Conservation (phyloP, 2,797 vertebrate genomes). For the Chrysocyon brachyurus region DNA sequence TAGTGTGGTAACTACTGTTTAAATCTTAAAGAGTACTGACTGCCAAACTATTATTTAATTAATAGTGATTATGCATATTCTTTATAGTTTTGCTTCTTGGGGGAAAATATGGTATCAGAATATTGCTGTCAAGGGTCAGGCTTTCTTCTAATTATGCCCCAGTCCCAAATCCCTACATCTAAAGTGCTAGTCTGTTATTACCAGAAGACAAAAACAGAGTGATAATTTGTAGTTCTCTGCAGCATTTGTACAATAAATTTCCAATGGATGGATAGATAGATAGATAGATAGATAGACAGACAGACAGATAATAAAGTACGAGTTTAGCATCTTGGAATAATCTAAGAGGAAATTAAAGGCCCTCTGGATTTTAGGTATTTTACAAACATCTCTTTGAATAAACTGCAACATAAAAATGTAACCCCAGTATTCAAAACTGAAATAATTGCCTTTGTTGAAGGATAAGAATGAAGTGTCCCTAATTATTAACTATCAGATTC, state of each 20-base stretch:
- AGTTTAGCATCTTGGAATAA: conserved; percentile 31
- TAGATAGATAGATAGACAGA: background rate
- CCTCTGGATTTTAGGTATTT: conserved; percentile 44
- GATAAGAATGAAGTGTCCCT: background rate
- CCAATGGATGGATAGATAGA: background rate
- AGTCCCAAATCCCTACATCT: background rate
- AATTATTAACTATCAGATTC: background rate
- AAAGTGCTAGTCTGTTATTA: background rate
- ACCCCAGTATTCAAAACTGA: background rate
- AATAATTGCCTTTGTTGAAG: conserved; percentile 54
- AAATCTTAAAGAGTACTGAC: conserved; percentile 20
- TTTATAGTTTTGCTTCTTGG: conserved; percentile 55
- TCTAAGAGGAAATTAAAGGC: background rate
- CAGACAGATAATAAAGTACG: background rate
- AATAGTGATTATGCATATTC: background rate
- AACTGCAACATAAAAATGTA: background rate
- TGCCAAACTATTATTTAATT: conserved; percentile 1
- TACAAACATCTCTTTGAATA: conserved; percentile 7
- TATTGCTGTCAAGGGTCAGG: background rate
- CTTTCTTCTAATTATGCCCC: background rate
- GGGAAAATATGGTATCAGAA: background rate
- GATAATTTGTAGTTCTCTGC: background rate
- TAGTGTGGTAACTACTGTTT: background rate
- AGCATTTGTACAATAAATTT: background rate
- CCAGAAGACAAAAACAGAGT: background rate